A percentile compares a stretch with the other conserved stretches of the same genome.
These are phyloP conservation scores for Scolopax rusticola DNA, from an alignment of 2,797 vertebrate genomes.

Conservation along the genomic window DNA sequence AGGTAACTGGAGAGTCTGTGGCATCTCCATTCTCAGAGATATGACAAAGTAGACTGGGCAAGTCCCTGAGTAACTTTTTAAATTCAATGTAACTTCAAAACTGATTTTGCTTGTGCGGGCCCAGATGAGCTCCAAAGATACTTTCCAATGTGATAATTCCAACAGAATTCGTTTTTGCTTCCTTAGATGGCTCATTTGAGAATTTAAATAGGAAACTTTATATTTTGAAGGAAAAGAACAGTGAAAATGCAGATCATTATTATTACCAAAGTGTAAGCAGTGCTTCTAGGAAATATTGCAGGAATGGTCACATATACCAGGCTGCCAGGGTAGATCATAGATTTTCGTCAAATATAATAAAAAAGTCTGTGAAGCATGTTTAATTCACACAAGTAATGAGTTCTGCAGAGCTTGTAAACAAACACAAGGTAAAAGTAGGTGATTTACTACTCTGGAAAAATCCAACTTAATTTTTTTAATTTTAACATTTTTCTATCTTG, in stretches of 20 bases:
- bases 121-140: not conserved
- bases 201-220: not conserved
- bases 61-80: not conserved
- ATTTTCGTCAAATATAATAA: not conserved
- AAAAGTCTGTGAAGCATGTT: not conserved
- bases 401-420: not conserved
- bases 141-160: not conserved
- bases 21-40: not conserved
- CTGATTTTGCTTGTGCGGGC: not conserved
- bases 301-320: not conserved
- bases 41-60: not conserved
- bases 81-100: not conserved
- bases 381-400: not conserved
- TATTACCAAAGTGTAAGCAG: not conserved
- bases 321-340: not conserved
- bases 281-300: not conserved
- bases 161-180: not conserved
- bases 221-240: slow-evolving; percentile 13
- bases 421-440: not conserved
- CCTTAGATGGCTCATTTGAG: not conserved
- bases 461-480: not conserved
- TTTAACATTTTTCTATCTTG: not conserved
- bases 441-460: not conserved
- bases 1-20: not conserved
- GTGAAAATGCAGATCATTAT: not conserved